A percentile compares a stretch with the other conserved stretches of the same genome.
These are phyloP conservation scores for Hololepta plana DNA, from an alignment of 2,888 invertebrate species.

Conservation along the genomic window DNA sequence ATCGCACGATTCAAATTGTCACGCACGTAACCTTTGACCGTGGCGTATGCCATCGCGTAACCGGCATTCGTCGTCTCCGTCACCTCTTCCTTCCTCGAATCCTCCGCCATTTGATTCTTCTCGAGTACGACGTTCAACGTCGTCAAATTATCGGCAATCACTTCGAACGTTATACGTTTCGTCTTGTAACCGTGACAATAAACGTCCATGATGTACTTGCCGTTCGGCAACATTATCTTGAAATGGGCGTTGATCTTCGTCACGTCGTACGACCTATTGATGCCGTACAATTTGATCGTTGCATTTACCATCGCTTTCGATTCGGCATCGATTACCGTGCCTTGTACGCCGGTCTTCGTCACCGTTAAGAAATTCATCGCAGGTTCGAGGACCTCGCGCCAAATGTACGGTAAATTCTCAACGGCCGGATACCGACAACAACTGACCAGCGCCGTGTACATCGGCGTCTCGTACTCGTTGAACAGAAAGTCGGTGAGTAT, in stretches of 20 bases:
- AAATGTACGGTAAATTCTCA: constrained; percentile 46
- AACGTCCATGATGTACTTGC: constrained; percentile 42
- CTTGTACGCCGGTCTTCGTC: constrained; percentile 51
- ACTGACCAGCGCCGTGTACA: constrained; percentile 53
- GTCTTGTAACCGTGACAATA: constrained; percentile 41
- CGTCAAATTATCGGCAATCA: constrained; percentile 4
- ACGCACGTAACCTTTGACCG: constrained; percentile 35
- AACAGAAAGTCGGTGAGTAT: constrained; percentile 39
- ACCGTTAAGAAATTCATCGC: constrained; percentile 42
- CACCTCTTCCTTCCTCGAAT: not conserved
- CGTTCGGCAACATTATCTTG: constrained; percentile 51
- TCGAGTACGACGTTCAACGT: constrained; percentile 5
- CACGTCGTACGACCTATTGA: constrained; percentile 38
- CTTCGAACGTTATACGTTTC: constrained; percentile 25
- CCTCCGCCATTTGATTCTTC: constrained; percentile 2
- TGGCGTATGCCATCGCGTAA: too few relatives aligned
- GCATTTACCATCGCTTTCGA: constrained; percentile 53
- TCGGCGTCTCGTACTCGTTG: constrained; percentile 42
- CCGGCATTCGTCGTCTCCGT: too few relatives aligned
- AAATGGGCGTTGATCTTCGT: constrained; percentile 52
- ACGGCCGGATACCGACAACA: constrained; percentile 69
- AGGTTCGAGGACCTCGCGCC: constrained; percentile 48
- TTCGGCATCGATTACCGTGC: constrained; percentile 46
- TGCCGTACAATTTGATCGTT: constrained; percentile 43
- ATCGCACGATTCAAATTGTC: constrained; percentile 41